phyloP scores from a whole-genome alignment of 2,888 invertebrate species.

The Lepidochitona cinerea region DNA sequence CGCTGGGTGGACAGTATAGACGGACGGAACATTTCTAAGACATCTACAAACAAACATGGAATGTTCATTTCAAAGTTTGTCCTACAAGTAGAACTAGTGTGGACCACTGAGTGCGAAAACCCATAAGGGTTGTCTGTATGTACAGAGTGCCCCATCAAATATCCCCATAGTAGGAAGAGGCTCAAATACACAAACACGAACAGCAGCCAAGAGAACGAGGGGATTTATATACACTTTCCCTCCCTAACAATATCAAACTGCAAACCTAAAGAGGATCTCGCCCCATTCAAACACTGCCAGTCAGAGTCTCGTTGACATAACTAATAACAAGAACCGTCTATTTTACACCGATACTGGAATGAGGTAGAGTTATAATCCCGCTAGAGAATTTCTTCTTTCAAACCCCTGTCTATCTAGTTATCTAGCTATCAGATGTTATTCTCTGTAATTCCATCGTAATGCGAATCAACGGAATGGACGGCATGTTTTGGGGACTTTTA shows the following conservation, averaged over 20 bases:
- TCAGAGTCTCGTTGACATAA: background rate
- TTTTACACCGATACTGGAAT: background rate
- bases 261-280: too few species aligned
- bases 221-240: too few species aligned
- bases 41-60: background rate
- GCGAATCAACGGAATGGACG: background rate
- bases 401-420: background rate
- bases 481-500: constrained; percentile 1
- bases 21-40: background rate
- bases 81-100: background rate
- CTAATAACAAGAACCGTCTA: background rate
- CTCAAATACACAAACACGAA: too few species aligned
- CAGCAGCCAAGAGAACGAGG: too few species aligned
- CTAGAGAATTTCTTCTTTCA: background rate
- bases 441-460: background rate
- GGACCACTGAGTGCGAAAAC: too few species aligned
- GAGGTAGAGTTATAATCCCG: background rate
- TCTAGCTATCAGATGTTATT: background rate
- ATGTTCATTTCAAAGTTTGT: background rate
- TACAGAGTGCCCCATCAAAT: too few species aligned
- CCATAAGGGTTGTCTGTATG: too few species aligned
- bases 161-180: too few species aligned
- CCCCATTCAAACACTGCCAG: too few species aligned
- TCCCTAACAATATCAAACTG: too few species aligned
- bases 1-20: background rate